These are phyloP conservation scores for Sebastes matsubarae DNA, from an alignment of 2,797 vertebrate genomes.

Conservation along the genomic window DNA sequence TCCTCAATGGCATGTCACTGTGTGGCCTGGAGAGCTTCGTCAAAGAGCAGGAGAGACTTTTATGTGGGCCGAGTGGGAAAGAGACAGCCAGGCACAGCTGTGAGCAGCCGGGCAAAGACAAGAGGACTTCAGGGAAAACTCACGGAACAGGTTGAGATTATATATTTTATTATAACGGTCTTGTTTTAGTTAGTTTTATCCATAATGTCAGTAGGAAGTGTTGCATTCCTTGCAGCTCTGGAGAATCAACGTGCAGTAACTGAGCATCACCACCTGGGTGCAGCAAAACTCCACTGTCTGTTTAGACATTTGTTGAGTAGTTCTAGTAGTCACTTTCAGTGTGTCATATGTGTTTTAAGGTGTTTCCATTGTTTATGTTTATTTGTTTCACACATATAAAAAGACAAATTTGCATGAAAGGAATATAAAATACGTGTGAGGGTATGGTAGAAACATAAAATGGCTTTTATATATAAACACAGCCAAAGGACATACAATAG, in stretches of 20 bases:
- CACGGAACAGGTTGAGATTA: slow-evolving; percentile 70
- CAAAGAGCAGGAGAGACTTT: slow-evolving; percentile 86
- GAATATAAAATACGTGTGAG: no score
- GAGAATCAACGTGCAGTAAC: slow-evolving; percentile 20
- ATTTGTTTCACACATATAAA: no score
- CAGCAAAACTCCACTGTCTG: slow-evolving; percentile 50
- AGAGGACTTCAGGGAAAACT: slow-evolving; percentile 54
- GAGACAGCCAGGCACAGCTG: slow-evolving; percentile 36
- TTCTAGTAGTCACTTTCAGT: no score
- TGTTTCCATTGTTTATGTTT: background rate
- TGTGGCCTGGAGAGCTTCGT: slow-evolving; percentile 89
- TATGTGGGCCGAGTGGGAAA: slow-evolving; percentile 68
- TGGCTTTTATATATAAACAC: no score
- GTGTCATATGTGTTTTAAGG: background rate
- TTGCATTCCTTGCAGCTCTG: background rate
- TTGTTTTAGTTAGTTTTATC: background rate
- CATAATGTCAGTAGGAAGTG: background rate
- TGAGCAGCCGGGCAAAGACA: slow-evolving; percentile 33
- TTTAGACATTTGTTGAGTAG: background rate
- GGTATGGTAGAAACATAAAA: no score
- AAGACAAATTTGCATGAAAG: no score
- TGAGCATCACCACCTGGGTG: slow-evolving; percentile 42
- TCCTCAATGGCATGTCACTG: slow-evolving; percentile 83
- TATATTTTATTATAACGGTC: background rate
- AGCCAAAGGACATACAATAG: no score